These are phyloP conservation scores for Sebastes vulpes DNA, from an alignment of 2,797 vertebrate species.

Conservation along the genomic window DNA sequence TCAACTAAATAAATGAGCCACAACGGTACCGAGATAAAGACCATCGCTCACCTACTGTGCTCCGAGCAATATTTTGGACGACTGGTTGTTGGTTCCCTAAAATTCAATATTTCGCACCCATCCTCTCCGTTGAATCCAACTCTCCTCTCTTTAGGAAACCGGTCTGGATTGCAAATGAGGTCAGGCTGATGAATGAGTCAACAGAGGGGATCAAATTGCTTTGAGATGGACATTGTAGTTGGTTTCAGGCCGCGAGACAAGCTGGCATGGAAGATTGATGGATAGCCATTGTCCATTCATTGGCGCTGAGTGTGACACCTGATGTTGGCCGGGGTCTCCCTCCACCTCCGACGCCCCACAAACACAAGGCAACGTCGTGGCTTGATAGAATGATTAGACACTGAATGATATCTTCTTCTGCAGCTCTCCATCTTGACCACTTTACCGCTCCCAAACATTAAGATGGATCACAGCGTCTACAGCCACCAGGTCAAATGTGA, in stretches of 20 bases:
- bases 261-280: constrained; percentile 84
- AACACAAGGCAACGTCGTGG: constrained; percentile 55
- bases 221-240: constrained; percentile 84
- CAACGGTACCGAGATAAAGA: constrained; percentile 67
- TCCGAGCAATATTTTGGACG: constrained; percentile 68
- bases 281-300: constrained; percentile 84
- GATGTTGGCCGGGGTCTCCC: constrained; percentile 74
- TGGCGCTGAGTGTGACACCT: constrained; percentile 76
- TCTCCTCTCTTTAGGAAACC: constrained; percentile 52
- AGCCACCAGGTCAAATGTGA: constrained; percentile 46
- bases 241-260: constrained; percentile 74
- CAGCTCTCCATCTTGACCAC: constrained; percentile 59
- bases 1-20: constrained; percentile 80
- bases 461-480: constrained; percentile 52
- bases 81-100: constrained; percentile 49
- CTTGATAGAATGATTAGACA: constrained; percentile 77
- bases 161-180: constrained; percentile 79
- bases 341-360: constrained; percentile 60
- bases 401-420: constrained; percentile 79
- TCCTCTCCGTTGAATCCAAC: constrained; percentile 49
- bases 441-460: constrained; percentile 58
- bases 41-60: constrained; percentile 58
- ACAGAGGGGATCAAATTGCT: constrained; percentile 82
- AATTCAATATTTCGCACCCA: constrained; percentile 71
- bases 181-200: constrained; percentile 83